These are phyloP conservation scores for Helicolenus hilgendorfi DNA, from an alignment of 2,797 vertebrate genomes.

Conservation along the genomic window DNA sequence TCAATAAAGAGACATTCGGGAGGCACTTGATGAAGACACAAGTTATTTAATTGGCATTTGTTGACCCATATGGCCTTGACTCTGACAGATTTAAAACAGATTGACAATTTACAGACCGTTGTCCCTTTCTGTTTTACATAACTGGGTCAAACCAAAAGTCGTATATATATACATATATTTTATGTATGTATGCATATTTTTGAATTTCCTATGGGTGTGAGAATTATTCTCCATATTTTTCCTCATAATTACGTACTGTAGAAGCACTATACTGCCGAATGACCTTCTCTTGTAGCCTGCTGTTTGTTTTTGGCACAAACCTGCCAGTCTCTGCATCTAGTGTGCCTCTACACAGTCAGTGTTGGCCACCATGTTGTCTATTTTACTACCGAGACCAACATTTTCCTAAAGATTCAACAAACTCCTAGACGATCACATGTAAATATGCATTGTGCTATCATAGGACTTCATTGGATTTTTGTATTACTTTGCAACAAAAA, in stretches of 20 bases:
- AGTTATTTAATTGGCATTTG: background rate
- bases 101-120: no score
- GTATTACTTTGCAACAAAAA: background rate
- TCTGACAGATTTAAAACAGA: no score
- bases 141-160: no score
- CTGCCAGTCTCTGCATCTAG: background rate
- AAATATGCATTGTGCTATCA: background rate
- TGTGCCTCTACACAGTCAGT: background rate
- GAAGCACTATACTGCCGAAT: background rate
- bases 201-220: no score
- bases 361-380: background rate
- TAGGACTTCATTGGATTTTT: background rate
- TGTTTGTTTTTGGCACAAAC: background rate
- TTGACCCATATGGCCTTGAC: background rate
- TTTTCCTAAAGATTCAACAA: background rate
- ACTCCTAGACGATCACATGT: no score
- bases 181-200: no score
- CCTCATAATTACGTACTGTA: background rate
- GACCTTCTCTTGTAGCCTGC: background rate
- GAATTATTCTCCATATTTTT: background rate
- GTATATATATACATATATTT: no score
- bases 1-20: no score
- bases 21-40: no score
- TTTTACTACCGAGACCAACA: background rate
- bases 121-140: no score